Base-by-base conservation (phyloP, 2,797 vertebrate genomes). In the Nyctibius grandis region DNA sequence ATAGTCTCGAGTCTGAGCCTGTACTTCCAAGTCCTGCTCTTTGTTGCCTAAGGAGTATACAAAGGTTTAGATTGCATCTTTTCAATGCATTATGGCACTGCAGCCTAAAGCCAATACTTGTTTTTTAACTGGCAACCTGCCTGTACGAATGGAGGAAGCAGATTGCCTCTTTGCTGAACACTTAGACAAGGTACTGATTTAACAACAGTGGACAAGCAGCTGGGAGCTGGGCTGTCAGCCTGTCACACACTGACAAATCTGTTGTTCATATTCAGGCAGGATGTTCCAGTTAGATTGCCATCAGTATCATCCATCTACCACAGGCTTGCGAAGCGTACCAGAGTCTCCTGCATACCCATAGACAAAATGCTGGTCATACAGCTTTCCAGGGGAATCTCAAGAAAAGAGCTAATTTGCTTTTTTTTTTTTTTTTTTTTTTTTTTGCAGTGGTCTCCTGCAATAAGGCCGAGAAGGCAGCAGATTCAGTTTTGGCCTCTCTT, bases 191-290 rank as follows among this genome's bases (percentile, higher is more conserved):
- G 98, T 97, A 97, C 98, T 99, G 98, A 99, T 97, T 94, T 99
- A 98, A 99, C 99, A 97, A 98, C 98, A 98, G 98, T 98, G 98
- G 99, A 99, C 99, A 99, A 99, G 99, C 98, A 98, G 98, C 99
- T 99, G 98, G 98, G 98, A 99, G 98, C 98, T 96, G 98, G 98
- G 97, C 98, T 99, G 99, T 99, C 99, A 99, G 98, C 98, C 98
- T 99, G 99, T 99, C 99, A 99, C 98, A 98, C 97, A 97, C 98
- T 99, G 99, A 99, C 99, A 99, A 98, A 99, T 99, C 99, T 99
- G 98, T 98, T 99, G 99, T 98, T 99, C 98, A 98, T 98, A 99
- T 98, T 97, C 98, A 98, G 98, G 98, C 98, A 97, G 98, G 98
- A 98, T 98, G 97, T 97, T 97, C 97, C 95, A 97, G 97, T 98